Evolutionary conservation across 1,140 invertebrate species (phyloP).

Genomic region (Belonocnema kinseyi): DNA sequence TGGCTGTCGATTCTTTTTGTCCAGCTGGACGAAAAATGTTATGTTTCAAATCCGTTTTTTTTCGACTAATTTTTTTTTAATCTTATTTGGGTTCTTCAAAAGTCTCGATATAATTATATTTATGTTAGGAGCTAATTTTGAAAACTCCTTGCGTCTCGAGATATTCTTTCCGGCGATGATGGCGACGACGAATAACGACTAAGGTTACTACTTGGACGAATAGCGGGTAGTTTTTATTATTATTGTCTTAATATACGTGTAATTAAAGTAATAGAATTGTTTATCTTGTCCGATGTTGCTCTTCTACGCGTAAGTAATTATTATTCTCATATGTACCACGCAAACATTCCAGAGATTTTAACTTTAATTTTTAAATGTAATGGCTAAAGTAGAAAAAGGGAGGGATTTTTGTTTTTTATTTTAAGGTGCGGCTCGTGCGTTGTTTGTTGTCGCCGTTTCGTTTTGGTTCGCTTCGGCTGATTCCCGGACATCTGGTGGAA

Average conservation of each 20-base stretch:
- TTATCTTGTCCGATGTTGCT: slow-evolving; percentile 41
- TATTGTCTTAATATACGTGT: slow-evolving; percentile 7
- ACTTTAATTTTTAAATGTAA: slow-evolving; percentile 37
- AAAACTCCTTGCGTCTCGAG: not conserved
- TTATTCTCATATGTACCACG: slow-evolving; percentile 30
- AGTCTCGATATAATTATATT: not conserved
- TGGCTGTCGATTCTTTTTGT: slow-evolving; percentile 18
- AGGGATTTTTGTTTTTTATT: not conserved
- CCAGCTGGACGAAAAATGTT: not conserved
- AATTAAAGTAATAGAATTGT: slow-evolving; percentile 31
- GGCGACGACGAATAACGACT: slow-evolving; percentile 15
- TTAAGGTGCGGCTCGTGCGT: not conserved
- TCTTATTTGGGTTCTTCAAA: not conserved
- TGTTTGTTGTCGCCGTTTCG: slow-evolving; percentile 7
- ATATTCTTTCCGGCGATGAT: not conserved
- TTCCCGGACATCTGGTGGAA: not conserved
- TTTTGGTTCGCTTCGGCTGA: slow-evolving; percentile 25
- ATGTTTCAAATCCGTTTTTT: not conserved
- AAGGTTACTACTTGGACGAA: slow-evolving; percentile 19
- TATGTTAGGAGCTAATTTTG: not conserved
- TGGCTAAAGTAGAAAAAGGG: slow-evolving; percentile 19
- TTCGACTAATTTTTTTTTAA: not conserved
- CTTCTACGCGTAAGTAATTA: slow-evolving; percentile 10
- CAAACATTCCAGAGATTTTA: slow-evolving; percentile 44
- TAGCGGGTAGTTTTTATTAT: slow-evolving; percentile 15